Percentiles rank a stretch among this genome's conserved stretches.
phyloP scores from a whole-genome alignment of 1,140 invertebrate species.

The Steinernema feltiae region DNA sequence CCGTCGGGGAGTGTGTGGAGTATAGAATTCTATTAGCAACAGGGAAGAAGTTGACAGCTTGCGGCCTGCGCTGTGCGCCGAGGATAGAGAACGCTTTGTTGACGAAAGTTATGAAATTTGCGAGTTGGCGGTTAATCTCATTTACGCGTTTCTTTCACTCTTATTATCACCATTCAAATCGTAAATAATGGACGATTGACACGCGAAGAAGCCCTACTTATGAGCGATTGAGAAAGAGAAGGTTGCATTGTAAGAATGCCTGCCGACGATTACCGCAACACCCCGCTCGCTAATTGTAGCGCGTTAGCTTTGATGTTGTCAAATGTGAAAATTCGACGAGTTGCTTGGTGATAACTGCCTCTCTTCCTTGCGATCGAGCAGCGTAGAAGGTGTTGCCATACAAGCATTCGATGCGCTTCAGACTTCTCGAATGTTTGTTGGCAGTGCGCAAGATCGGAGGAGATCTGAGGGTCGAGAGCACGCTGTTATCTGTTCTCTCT shows the following conservation, averaged over 20 bases:
- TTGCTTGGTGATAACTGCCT: background rate
- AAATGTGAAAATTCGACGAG: background rate
- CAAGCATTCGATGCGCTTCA: background rate
- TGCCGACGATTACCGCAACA: background rate
- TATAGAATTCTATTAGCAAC: background rate
- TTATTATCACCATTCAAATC: background rate
- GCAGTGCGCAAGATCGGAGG: background rate
- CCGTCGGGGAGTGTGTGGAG: background rate
- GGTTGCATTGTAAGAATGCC: background rate
- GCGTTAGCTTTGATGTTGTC: background rate
- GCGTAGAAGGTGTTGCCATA: background rate
- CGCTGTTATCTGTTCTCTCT: constrained; percentile 3
- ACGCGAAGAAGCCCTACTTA: background rate
- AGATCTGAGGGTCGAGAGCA: constrained; percentile 9
- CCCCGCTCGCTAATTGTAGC: background rate
- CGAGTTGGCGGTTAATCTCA: background rate
- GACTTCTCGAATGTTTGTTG: background rate
- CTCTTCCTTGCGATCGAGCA: background rate
- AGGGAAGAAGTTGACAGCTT: constrained; percentile 1
- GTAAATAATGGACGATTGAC: constrained; percentile 6
- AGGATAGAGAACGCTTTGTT: background rate
- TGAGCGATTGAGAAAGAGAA: background rate
- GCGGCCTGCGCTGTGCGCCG: background rate
- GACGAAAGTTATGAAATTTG: background rate
- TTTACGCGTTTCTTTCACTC: background rate